These are phyloP conservation scores for Suillia variegata DNA, from an alignment of 2,888 invertebrate species.

Conservation along the genomic window DNA sequence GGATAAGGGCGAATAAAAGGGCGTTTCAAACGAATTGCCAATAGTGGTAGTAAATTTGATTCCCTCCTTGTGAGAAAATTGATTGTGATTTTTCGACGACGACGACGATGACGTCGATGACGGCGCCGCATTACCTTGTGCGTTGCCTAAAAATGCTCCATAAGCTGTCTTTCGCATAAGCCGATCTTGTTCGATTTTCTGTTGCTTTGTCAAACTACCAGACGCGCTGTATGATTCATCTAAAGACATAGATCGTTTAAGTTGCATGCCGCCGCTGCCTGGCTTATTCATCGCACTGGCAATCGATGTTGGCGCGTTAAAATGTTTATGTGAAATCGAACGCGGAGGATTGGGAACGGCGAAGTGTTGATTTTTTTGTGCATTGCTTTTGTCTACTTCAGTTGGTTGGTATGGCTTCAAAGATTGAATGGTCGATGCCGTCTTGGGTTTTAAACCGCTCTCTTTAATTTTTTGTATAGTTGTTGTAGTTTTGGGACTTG, in stretches of 20 bases:
- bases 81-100: constrained; percentile 12
- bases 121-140: too few species aligned
- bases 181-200: constrained; percentile 45
- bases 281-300: constrained; percentile 57
- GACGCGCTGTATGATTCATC: constrained; percentile 43
- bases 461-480: constrained; percentile 10
- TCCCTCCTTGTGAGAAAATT: constrained; percentile 9
- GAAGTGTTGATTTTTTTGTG: constrained; percentile 38
- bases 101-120: too few species aligned
- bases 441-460: background rate
- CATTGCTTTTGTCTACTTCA: background rate
- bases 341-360: constrained; percentile 52
- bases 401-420: background rate
- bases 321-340: constrained; percentile 38
- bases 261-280: constrained; percentile 27
- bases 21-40: constrained; percentile 31
- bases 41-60: constrained; percentile 16
- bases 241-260: constrained; percentile 55
- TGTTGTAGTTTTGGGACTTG: constrained; percentile 22
- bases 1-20: constrained; percentile 42
- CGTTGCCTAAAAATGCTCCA: constrained; percentile 23
- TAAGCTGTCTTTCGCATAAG: constrained; percentile 32
- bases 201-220: constrained; percentile 38
- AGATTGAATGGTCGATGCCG: background rate
- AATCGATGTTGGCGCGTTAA: constrained; percentile 53